A percentile compares a stretch with the other conserved stretches of the same genome.
phyloP scores from a whole-genome alignment of 1,140 invertebrate species.

The Latrodectus geometricus region DNA sequence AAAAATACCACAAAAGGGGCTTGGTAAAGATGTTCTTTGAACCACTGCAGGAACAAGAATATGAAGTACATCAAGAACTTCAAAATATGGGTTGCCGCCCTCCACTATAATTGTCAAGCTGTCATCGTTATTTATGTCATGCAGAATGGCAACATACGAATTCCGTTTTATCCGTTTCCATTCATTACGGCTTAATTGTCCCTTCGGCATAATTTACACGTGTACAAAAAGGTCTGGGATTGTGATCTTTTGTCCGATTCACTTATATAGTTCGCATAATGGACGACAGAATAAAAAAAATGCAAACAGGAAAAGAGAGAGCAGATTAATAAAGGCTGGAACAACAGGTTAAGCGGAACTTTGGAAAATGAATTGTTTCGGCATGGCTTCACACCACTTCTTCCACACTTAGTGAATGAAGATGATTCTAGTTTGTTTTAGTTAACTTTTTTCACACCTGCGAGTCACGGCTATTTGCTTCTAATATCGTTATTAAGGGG shows the following conservation, averaged over 20 bases:
- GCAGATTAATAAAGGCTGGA: slow-evolving; percentile 3
- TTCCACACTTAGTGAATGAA: slow-evolving; percentile 44
- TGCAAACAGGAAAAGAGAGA: slow-evolving; percentile 26
- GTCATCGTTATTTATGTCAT: not conserved
- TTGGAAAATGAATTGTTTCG: slow-evolving; percentile 55
- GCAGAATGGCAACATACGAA: not conserved
- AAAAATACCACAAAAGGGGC: not conserved
- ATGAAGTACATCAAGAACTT: not conserved
- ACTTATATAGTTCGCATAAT: slow-evolving; percentile 8
- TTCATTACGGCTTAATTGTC: slow-evolving; percentile 5
- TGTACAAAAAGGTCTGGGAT: not conserved
- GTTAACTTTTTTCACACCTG: slow-evolving; percentile 6
- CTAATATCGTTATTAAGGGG: not conserved
- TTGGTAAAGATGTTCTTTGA: not conserved
- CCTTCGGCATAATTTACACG: not conserved
- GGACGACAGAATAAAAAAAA: not conserved
- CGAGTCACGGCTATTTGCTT: slow-evolving; percentile 34
- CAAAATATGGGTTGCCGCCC: slow-evolving; percentile 8
- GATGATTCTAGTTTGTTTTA: slow-evolving; percentile 50
- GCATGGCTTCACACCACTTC: slow-evolving; percentile 59
- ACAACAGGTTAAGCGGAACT: slow-evolving; percentile 60
- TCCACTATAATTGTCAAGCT: not conserved
- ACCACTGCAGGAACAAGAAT: not conserved
- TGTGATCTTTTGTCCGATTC: slow-evolving; percentile 13
- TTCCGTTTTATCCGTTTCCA: slow-evolving; percentile 8